A percentile compares a stretch with the other conserved stretches of the same genome.
phyloP scores from a whole-genome alignment of 2,797 vertebrate genomes.

The Sus cebifrons region DNA sequence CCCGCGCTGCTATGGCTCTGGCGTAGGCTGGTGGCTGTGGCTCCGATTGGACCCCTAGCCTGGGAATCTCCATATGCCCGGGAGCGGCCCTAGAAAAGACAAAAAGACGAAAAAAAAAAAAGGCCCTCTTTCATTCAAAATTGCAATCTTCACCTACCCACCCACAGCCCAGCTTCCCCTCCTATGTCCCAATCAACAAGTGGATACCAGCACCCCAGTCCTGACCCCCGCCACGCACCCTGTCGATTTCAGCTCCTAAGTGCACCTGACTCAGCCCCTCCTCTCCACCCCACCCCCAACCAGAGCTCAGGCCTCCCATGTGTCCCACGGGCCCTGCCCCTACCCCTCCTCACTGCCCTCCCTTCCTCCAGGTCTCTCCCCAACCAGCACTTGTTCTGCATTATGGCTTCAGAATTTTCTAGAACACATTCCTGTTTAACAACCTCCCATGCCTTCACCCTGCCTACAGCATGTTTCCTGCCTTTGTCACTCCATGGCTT shows the following conservation, averaged over 20 bases:
- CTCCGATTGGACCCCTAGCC: too few species aligned
- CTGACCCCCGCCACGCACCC: rapidly evolving
- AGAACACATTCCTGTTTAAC: background rate
- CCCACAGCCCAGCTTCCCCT: background rate
- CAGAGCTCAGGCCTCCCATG: rapidly evolving
- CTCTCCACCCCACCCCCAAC: rapidly evolving
- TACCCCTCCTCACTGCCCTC: background rate
- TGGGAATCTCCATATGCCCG: too few species aligned
- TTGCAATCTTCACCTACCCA: background rate
- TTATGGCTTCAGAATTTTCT: background rate
- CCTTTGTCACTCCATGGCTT: background rate
- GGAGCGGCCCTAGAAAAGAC: too few species aligned
- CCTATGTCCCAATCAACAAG: background rate
- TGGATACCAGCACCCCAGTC: background rate
- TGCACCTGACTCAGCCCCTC: background rate
- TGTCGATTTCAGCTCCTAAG: background rate
- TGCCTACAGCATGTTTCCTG: background rate
- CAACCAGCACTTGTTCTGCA: background rate
- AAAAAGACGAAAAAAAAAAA: constrained; percentile 46
- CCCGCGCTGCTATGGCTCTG: too few species aligned
- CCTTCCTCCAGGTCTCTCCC: background rate
- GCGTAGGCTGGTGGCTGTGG: too few species aligned
- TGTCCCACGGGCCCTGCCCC: rapidly evolving
- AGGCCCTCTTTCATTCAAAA: constrained; percentile 58
- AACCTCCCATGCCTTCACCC: background rate